phyloP scores from a whole-genome alignment of 2,797 vertebrate genomes.

The Phylloscopus collybita region DNA sequence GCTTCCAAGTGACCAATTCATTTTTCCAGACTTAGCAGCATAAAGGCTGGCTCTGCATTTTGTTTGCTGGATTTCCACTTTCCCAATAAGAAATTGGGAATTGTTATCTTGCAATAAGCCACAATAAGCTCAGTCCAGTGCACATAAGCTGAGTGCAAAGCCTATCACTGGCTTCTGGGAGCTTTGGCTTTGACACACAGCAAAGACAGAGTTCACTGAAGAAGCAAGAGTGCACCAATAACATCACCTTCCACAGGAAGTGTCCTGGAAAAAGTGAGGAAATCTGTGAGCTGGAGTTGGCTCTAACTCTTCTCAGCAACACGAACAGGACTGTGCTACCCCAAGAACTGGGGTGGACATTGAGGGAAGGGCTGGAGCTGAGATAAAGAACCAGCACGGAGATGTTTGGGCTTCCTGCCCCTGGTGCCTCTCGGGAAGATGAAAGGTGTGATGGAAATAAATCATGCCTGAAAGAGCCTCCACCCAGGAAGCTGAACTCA shows the following conservation, averaged over 20 bases:
- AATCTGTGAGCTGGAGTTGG: not conserved
- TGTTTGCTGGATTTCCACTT: slow-evolving; percentile 8
- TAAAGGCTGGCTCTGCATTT: not conserved
- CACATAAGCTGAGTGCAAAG: not conserved
- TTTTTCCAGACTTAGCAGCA: slow-evolving; percentile 44
- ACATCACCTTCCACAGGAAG: not conserved
- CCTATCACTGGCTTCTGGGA: not conserved
- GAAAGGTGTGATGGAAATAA: slow-evolving; percentile 39
- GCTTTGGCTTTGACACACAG: not conserved
- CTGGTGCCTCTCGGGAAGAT: not conserved
- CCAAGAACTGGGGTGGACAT: not conserved
- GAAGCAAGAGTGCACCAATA: not conserved
- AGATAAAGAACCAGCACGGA: not conserved
- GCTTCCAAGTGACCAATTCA: slow-evolving; percentile 13
- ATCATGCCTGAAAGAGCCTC: slow-evolving; percentile 17
- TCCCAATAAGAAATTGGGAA: not conserved
- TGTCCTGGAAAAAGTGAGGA: not conserved
- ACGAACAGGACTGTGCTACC: not conserved
- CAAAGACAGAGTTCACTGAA: not conserved
- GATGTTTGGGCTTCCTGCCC: not conserved
- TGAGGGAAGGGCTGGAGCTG: not conserved
- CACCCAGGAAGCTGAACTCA: not conserved
- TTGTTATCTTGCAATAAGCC: not conserved
- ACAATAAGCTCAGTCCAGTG: not conserved
- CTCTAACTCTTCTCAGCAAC: not conserved